These are phyloP conservation scores for Gymnorhina tibicen DNA, from an alignment of 2,113 vertebrate genomes.

Conservation along the genomic window DNA sequence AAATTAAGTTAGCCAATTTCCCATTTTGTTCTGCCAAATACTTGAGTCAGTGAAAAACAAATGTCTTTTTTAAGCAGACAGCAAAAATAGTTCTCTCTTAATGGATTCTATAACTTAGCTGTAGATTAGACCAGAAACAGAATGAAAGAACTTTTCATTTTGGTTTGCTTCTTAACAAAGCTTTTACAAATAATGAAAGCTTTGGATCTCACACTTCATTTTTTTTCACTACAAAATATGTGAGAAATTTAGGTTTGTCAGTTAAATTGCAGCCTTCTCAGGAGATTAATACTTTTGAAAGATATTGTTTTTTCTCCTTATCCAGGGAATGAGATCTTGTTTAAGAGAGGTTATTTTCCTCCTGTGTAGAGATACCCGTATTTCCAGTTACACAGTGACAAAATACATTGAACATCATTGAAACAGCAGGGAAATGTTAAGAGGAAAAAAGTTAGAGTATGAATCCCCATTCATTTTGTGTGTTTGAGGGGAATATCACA, in stretches of 20 bases:
- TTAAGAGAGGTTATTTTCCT: not conserved
- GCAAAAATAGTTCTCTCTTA: not conserved
- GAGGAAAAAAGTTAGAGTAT: not conserved
- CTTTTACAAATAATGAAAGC: not conserved
- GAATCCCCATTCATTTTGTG: not conserved
- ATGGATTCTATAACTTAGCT: not conserved
- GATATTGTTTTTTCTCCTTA: not conserved
- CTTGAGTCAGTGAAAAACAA: not conserved
- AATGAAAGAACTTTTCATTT: not conserved
- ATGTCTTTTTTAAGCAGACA: not conserved
- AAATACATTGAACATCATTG: not conserved
- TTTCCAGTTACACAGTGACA: not conserved
- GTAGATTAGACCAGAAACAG: not conserved
- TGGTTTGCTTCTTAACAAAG: not conserved
- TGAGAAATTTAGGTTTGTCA: not conserved
- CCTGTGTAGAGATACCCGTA: not conserved
- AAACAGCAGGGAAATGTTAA: not conserved
- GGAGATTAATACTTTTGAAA: not conserved
- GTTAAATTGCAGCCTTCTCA: not conserved
- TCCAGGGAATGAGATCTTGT: not conserved
- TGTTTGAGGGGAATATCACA: not conserved
- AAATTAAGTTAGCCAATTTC: not conserved
- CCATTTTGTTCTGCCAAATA: not conserved
- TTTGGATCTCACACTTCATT: not conserved
- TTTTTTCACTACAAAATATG: not conserved